Evolutionary conservation across 2,888 invertebrate genomes (phyloP).

Genomic region (Agrypnus murinus): DNA sequence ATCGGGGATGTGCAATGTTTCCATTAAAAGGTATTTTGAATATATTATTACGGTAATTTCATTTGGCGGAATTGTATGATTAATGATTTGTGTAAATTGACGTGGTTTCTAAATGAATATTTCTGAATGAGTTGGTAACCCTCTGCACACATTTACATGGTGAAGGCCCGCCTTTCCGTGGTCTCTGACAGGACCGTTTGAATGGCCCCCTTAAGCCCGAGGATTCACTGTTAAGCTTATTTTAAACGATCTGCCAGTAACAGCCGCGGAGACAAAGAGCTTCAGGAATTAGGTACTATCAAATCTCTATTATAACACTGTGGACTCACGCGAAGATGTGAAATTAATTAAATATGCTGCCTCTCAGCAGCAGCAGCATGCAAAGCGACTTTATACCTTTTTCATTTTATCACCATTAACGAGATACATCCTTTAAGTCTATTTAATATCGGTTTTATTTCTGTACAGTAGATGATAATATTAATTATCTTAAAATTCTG

Average conservation of each 20-base stretch:
- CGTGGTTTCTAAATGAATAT: slow-evolving; percentile 57
- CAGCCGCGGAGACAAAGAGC: slow-evolving; percentile 56
- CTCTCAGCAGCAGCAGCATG: neutral
- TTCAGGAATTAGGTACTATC: slow-evolving; percentile 55
- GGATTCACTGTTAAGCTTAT: slow-evolving; percentile 58
- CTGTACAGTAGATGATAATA: too few relatives aligned
- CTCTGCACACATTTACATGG: slow-evolving; percentile 54
- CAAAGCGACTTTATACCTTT: neutral
- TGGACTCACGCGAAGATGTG: slow-evolving; percentile 42
- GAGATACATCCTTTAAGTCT: too few relatives aligned
- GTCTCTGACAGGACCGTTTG: slow-evolving; percentile 55
- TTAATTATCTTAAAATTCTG: too few relatives aligned
- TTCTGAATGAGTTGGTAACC: slow-evolving; percentile 56
- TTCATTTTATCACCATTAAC: neutral
- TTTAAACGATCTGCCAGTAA: slow-evolving; percentile 61
- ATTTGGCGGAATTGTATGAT: slow-evolving; percentile 57
- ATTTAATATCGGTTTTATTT: too few relatives aligned
- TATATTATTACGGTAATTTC: slow-evolving; percentile 58
- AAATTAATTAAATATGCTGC: slow-evolving; percentile 45
- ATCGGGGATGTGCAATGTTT: slow-evolving; percentile 54
- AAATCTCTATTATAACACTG: slow-evolving; percentile 53
- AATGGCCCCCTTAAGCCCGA: slow-evolving; percentile 56
- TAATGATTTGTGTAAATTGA: slow-evolving; percentile 59
- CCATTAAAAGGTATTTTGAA: slow-evolving; percentile 58
- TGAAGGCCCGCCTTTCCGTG: slow-evolving; percentile 53